Evolutionary conservation across 2,797 vertebrate species (phyloP), one percentile per base, ranked within the genome.

Genomic region (Hypotaenidia philippensis): DNA sequence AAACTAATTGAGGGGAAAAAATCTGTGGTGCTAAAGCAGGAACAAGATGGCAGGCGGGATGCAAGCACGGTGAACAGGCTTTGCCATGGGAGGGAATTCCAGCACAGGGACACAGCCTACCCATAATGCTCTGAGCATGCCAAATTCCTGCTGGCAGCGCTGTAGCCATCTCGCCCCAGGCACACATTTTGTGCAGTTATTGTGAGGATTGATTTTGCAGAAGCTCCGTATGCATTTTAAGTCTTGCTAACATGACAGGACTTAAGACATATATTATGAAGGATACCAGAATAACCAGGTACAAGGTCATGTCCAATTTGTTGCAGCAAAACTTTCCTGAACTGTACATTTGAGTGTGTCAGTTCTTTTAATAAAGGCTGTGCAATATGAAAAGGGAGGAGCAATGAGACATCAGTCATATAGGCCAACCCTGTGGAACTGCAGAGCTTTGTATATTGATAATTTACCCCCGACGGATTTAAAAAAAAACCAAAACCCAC

Each of bases 121-220:
- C 34, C 60, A 45, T 45, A 45, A 16, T 32, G 32, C 45, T 65
- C 65, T 40, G 45, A 61, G 8, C 22, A 22, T 2, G 10, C 9
- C 1, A 5, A 41, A 90, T 78, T 71, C 65, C n/a, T 68, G 41
- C 61, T 76, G 34, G 29, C 41, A 83, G 38, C 18, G 4, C 34
- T 56, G 53, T 0, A 0, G 53, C 27, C 2, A 0, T 76, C 68
- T 63, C 0, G 0, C 15, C 17, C 20, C 25, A 13, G 8, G 23
- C 4, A 20, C 45, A 16, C 3, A 2, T 61, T 65, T 27, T 72
- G 23, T 71, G 40, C 16, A 71, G 2, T 2, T 56, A 32, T 14
- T 36, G 17, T 8, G 6, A 82, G 36, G 59, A 63, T 1, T 0
- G 2, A 72, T 47, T 88, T 69, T 90, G 38, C 45, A 55, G 50